Evolutionary conservation across 2,113 vertebrate species (phyloP).

Genomic region (Irena cyanogastra): DNA sequence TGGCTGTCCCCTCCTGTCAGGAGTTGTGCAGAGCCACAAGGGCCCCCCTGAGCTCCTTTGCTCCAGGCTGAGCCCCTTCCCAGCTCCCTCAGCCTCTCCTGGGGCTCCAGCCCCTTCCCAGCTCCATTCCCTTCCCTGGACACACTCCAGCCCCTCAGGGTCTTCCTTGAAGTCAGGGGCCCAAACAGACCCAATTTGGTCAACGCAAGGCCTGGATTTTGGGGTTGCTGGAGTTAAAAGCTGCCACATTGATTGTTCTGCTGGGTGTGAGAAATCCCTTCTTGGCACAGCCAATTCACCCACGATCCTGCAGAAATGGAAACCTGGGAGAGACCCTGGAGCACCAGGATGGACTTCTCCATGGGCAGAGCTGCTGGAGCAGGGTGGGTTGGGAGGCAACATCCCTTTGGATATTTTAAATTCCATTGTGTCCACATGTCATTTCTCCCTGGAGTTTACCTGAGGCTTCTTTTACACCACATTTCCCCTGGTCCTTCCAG

Average conservation of each 20-base stretch:
- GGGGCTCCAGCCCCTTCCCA: neutral
- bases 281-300: neutral
- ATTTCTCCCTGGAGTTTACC: neutral
- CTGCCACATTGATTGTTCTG: neutral
- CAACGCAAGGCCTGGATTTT: neutral
- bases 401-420: neutral
- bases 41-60: neutral
- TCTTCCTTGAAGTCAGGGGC: neutral
- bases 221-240: neutral
- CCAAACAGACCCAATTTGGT: neutral
- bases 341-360: neutral
- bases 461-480: neutral
- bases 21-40: neutral
- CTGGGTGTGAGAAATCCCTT: neutral
- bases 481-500: neutral
- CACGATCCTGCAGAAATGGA: neutral
- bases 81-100: neutral
- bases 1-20: neutral
- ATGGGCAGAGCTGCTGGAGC: neutral
- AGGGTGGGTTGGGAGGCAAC: neutral
- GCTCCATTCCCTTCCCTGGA: neutral
- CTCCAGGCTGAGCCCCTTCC: neutral
- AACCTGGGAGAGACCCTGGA: neutral
- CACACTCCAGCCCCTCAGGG: neutral
- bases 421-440: neutral